Evolutionary conservation across 2,888 invertebrate species (phyloP).

Genomic region (Hymenopus coronatus): DNA sequence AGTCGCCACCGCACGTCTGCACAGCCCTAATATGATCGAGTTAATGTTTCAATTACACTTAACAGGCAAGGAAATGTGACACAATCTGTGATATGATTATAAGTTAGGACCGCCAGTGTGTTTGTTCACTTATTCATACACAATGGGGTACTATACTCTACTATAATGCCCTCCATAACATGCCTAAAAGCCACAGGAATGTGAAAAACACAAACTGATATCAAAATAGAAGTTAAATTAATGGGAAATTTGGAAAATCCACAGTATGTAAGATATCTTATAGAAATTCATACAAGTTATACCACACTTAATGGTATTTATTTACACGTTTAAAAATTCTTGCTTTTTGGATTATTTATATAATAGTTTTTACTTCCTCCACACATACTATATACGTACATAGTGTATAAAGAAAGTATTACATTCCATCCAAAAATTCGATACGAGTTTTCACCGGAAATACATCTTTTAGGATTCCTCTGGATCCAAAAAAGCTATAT

Average conservation of each 20-base stretch:
- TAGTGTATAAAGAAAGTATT: no score
- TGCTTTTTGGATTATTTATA: no score
- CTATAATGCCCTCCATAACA: neutral
- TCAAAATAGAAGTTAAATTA: neutral
- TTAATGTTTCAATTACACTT: neutral
- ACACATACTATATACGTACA: no score
- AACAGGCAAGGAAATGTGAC: neutral
- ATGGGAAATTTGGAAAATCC: neutral
- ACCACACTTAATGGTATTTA: no score
- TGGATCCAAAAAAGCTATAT: no score
- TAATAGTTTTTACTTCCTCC: no score
- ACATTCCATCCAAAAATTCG: no score
- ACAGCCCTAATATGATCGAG: neutral
- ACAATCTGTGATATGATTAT: neutral
- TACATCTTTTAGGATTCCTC: no score
- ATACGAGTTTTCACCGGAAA: no score
- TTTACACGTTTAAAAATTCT: no score
- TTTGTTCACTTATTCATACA: neutral
- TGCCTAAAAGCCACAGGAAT: neutral
- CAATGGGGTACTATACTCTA: neutral
- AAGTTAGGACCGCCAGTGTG: neutral
- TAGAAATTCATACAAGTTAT: no score
- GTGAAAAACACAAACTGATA: neutral
- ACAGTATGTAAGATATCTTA: no score
- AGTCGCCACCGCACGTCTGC: neutral